Evolutionary conservation across 2,797 vertebrate species (phyloP), one percentile per base, ranked within the genome.

Genomic region (Phoxinus dragarum): DNA sequence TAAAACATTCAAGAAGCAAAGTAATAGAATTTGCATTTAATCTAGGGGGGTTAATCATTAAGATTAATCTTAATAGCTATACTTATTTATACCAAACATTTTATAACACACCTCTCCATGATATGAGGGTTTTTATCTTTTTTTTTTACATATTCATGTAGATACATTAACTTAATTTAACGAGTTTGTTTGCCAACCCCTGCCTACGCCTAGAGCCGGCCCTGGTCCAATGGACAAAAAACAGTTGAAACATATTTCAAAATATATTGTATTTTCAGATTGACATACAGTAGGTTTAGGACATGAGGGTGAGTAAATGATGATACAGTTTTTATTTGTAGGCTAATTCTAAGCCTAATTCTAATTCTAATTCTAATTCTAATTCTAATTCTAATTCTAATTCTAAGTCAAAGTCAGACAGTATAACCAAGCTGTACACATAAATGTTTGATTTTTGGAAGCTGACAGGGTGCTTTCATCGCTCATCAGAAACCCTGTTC

Each of bases 401-500:
- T 27, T 27, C 27, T 27, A 78, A 42, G 23, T 38, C 66, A 19
- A 68, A 38, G 17, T 67, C 17, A 67, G 8, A 36, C 66, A 31
- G 76, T 36, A 61, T 78, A 19, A 79, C 38, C 31, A 47, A 21
- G 0, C 16, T 10, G 54, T 69, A 44, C 27, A 78, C 36, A 42
- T 19, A 79, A 79, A 56, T 42, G 16, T 38, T 23, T 0, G 71
- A 82, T 75, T 68, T 40, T 66, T 19, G 69, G 9, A 59, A 78
- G 38, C 44, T 75, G 59, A 56, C 49, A 5, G 16, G 56, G 52
- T 27, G n/a, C 49, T 82, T 68, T 54, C 31, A 80, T 80, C 0
- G 17, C 61, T 76, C 61, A 71, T 42, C 44, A 40, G 66, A 79
- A 72, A 21, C 40, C 52, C 75, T 74, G n/a, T 49, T 85, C 80